phyloP scores from a whole-genome alignment of 2,797 vertebrate genomes.

The Mormyrops boulengeri region DNA sequence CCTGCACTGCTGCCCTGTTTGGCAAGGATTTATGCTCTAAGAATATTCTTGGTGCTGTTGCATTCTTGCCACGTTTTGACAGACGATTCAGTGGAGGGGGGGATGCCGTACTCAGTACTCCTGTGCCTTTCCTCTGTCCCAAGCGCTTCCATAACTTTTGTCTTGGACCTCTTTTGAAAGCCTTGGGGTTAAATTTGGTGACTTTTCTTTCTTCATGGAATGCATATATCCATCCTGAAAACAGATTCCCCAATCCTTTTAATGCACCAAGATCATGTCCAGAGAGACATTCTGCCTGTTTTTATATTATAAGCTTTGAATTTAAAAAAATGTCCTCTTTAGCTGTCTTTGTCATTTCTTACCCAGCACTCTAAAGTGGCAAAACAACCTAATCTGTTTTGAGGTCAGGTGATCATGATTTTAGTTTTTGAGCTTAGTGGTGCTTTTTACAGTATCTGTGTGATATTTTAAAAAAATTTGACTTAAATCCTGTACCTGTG shows the following conservation, averaged over 20 bases:
- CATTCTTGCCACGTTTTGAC: neutral
- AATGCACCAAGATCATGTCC: neutral
- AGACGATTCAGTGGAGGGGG: neutral
- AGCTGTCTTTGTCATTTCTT: neutral
- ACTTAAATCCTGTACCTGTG: neutral
- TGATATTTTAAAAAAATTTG: no score
- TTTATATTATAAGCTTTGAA: neutral
- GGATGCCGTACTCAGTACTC: neutral
- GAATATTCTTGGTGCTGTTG: neutral
- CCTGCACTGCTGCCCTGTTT: neutral
- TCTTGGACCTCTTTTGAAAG: neutral
- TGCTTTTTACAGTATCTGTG: neutral
- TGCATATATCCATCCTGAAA: neutral
- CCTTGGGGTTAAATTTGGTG: neutral
- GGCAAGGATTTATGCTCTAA: neutral
- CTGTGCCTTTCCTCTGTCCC: neutral
- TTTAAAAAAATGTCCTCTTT: neutral
- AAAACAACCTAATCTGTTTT: neutral
- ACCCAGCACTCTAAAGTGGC: neutral
- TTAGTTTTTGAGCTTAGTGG: neutral
- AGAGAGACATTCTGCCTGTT: neutral
- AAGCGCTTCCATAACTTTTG: neutral
- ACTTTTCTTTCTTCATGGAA: neutral
- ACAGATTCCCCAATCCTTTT: neutral
- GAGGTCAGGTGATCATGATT: neutral